Evolutionary conservation across 1,140 invertebrate species (phyloP), one percentile per base, ranked within the genome.

Genomic region (Danaus melanippus): DNA sequence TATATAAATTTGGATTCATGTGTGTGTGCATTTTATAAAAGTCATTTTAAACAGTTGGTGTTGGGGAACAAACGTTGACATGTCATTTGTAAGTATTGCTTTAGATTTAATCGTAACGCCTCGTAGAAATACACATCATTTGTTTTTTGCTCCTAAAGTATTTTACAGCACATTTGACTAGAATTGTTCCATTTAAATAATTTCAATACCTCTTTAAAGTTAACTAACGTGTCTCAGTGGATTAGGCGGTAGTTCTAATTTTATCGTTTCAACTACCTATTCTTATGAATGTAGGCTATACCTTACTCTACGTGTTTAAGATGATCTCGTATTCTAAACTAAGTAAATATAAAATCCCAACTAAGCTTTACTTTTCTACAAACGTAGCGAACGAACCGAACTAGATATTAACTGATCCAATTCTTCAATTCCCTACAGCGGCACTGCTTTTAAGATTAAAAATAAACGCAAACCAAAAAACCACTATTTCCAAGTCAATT

Each of bases 401-500:
- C 62, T 70, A 74, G 71, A 63, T 71, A 55, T 71, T 60, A 65
- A 71, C 60, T 66, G 60, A 73, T 67, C 64, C 74, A 57, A 63
- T 67, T 69, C 66, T 70, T 71, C 62, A 66, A 67, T 70, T 71
- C 56, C 66, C 70, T 69, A 62, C 76, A 81, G 72, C 76, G 79
- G 74, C 79, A 79, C 74, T 70, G 79, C 79, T 83, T 85, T 62
- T 50, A 64, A 75, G 58, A 58, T 66, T 64, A 65, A 60, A 65
- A 68, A 66, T 64, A 74, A 67, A 69, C 71, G 75, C 83, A 78
- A 79, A 71, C 72, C 73, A 80, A 75, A 60, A 64, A 83, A 70
- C 76, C 74, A 84, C 79, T 89, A 90, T 89, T 87, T 90, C 88
- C 88, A 90, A 90, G 90, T 91, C 90, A 91, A 90, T 91, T 91